These are phyloP conservation scores for Tenebrio molitor DNA, from an alignment of 1,140 invertebrate species.

Conservation along the genomic window DNA sequence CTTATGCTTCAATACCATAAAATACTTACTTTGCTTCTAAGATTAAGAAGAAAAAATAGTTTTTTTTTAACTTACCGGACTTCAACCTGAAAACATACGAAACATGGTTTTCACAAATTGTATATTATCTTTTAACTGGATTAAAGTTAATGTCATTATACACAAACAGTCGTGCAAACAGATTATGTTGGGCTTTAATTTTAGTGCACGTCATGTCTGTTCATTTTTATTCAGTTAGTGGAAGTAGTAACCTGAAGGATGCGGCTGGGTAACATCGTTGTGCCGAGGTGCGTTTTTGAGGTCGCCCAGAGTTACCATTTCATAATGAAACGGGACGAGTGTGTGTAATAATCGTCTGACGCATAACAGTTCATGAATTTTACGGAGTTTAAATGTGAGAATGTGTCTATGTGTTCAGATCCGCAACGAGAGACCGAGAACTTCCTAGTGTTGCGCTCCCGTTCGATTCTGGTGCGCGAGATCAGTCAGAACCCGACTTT, in stretches of 20 bases:
- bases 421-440: conserved; percentile 1
- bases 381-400: conserved; percentile 1
- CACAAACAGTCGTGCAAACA: conserved; percentile 43
- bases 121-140: conserved; percentile 41
- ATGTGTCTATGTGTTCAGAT: not conserved
- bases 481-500: conserved; percentile 7
- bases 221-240: conserved; percentile 37
- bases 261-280: not conserved
- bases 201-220: conserved; percentile 41
- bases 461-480: conserved; percentile 26
- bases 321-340: conserved; percentile 1
- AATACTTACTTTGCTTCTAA: too few species aligned
- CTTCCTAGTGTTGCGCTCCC: conserved; percentile 12
- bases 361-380: conserved; percentile 8
- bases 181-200: conserved; percentile 34
- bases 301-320: conserved; percentile 5
- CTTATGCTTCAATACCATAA: not conserved
- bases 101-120: conserved; percentile 30
- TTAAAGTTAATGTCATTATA: conserved; percentile 43
- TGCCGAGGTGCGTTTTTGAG: not conserved
- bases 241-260: conserved; percentile 27
- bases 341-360: not conserved
- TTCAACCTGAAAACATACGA: conserved; percentile 25
- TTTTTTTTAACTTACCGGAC: too few species aligned
- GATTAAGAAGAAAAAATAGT: too few species aligned